A percentile compares a stretch with the other conserved stretches of the same genome.
Evolutionary conservation across 2,113 vertebrate genomes (phyloP).

Genomic region (Laticauda laticaudata): DNA sequence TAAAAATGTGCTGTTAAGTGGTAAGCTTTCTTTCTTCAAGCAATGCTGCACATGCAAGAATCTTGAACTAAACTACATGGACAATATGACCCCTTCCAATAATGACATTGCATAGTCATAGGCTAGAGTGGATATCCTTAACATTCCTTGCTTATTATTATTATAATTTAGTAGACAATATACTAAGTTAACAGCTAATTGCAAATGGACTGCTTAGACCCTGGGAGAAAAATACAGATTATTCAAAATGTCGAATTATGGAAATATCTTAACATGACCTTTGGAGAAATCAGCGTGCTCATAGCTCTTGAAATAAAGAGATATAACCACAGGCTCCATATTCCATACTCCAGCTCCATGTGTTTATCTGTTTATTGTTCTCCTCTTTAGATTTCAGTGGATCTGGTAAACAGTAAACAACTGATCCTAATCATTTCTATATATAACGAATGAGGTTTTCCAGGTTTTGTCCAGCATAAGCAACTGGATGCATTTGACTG

Average conservation of each 20-base stretch:
- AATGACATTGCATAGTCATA: background rate
- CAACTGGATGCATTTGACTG: background rate
- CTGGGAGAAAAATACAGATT: background rate
- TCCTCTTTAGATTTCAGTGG: background rate
- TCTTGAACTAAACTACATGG: background rate
- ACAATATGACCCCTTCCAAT: background rate
- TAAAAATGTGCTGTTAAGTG: background rate
- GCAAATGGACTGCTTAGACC: background rate
- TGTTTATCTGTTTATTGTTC: background rate
- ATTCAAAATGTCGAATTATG: background rate
- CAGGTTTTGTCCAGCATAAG: constrained; percentile 14
- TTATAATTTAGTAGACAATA: background rate
- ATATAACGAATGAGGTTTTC: background rate
- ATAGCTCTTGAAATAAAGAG: background rate
- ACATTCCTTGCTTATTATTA: background rate
- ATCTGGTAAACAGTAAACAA: background rate
- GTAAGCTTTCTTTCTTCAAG: background rate
- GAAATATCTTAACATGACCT: background rate
- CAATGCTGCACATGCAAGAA: background rate
- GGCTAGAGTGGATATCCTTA: background rate
- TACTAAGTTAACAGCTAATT: background rate
- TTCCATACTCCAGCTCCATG: too few relatives aligned
- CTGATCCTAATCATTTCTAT: constrained; percentile 12
- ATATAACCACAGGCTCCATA: background rate
- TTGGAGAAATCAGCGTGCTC: background rate